These are phyloP conservation scores for Sprattus sprattus DNA, from an alignment of 2,113 vertebrate genomes.

Conservation along the genomic window DNA sequence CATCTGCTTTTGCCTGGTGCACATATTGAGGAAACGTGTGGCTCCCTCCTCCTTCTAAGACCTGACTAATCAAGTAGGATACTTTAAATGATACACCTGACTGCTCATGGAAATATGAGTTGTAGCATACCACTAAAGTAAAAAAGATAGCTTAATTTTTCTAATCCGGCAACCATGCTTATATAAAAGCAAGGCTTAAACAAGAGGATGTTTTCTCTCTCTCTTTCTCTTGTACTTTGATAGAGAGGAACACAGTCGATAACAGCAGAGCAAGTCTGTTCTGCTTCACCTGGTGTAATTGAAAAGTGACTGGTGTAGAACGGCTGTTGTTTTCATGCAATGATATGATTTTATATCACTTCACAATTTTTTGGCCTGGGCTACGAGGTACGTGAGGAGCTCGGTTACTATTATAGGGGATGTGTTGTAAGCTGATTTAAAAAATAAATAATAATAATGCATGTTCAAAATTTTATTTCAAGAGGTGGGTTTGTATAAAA, in stretches of 20 bases:
- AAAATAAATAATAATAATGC: background rate
- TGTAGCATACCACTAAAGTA: background rate
- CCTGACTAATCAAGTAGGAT: conserved; percentile 57
- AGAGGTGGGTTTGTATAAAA: background rate
- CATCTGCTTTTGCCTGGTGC: conserved; percentile 78
- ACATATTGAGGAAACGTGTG: conserved; percentile 54
- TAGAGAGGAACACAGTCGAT: conserved; percentile 85
- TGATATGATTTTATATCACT: conserved; percentile 55
- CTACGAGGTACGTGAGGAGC: conserved; percentile 31
- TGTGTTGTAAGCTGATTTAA: background rate
- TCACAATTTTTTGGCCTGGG: conserved; percentile 52
- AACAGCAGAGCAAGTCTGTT: conserved; percentile 84
- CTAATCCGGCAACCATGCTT: too few relatives aligned
- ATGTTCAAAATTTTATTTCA: background rate
- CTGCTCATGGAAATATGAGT: background rate
- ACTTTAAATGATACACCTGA: background rate
- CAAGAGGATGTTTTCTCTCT: conserved; percentile 80
- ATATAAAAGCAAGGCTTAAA: conserved; percentile 83
- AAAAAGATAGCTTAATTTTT: too few relatives aligned
- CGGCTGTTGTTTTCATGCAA: conserved; percentile 67
- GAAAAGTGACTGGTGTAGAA: conserved; percentile 92
- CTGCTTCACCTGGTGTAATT: conserved; percentile 87
- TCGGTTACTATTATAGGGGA: background rate
- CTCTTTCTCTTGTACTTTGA: conserved; percentile 76
- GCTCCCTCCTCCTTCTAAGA: conserved; percentile 45